These are phyloP conservation scores for Stylophora pistillata DNA, from an alignment of 64 coral and sea anemone species.

Conservation along the genomic window DNA sequence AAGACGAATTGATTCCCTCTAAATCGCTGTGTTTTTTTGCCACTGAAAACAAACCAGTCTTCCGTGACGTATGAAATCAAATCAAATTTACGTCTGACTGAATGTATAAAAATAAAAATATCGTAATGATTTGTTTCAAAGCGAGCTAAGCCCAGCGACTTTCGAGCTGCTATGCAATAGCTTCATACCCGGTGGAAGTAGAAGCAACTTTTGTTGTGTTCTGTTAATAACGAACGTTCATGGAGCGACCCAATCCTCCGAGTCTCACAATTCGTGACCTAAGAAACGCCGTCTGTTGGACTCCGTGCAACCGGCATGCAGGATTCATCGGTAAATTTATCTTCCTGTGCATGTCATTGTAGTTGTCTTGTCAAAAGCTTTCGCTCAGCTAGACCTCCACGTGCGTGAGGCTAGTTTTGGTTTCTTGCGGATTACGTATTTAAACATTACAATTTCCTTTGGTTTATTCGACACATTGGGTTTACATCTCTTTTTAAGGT, in stretches of 20 bases:
- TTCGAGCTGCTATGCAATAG: neutral
- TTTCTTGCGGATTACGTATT: too few species aligned
- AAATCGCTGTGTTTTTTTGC: neutral
- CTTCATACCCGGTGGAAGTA: neutral
- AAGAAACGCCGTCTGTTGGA: neutral
- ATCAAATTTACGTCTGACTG: neutral
- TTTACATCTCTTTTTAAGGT: too few species aligned
- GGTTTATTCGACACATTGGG: too few species aligned
- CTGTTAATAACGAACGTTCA: neutral
- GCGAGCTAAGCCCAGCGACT: too few species aligned
- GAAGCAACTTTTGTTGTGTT: neutral
- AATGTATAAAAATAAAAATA: neutral
- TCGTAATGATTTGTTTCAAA: neutral
- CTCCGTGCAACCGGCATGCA: slow-evolving; percentile 3
- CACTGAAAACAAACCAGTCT: neutral
- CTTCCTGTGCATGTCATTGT: neutral
- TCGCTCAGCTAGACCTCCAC: neutral
- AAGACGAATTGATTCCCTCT: too few species aligned
- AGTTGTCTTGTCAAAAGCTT: neutral
- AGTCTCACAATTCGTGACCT: neutral
- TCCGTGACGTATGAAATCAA: neutral
- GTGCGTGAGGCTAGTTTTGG: too few species aligned
- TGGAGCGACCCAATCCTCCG: neutral
- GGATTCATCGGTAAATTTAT: slow-evolving; percentile 11
- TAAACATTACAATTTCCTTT: too few species aligned